Percentiles rank a stretch among this genome's conserved stretches.
Evolutionary conservation across 23 tunicate species (phyloP).

Genomic region (Styela plicata): DNA sequence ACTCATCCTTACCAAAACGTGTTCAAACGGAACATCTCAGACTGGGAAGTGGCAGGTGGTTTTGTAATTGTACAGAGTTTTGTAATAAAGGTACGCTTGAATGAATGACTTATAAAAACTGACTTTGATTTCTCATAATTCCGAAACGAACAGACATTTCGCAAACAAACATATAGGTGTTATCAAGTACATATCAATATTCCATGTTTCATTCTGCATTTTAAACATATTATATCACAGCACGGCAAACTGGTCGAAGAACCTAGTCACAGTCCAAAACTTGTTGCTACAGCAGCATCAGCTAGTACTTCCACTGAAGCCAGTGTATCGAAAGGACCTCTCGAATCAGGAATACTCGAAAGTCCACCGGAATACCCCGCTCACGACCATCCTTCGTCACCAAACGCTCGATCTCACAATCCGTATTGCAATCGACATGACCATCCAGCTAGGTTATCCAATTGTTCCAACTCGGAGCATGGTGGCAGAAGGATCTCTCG

Average conservation of each 20-base stretch:
- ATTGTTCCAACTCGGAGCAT: background rate
- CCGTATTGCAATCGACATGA: background rate
- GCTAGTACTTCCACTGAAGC: background rate
- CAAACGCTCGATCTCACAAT: background rate
- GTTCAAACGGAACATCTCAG: too few relatives aligned
- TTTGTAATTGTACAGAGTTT: too few relatives aligned
- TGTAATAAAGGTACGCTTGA: too few relatives aligned
- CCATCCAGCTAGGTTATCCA: background rate
- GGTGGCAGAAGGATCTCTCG: background rate
- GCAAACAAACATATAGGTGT: too few relatives aligned
- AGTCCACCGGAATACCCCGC: background rate
- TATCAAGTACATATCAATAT: too few relatives aligned
- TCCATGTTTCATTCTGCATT: too few relatives aligned
- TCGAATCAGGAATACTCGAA: background rate
- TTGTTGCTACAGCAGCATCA: conserved; percentile 3
- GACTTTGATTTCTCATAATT: too few relatives aligned
- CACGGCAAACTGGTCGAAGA: background rate
- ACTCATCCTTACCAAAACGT: too few relatives aligned
- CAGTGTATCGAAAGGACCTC: background rate
- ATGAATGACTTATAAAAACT: too few relatives aligned
- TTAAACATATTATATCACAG: too few relatives aligned
- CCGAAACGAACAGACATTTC: too few relatives aligned
- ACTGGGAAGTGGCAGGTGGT: too few relatives aligned
- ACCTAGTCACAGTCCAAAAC: background rate
- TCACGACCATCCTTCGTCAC: background rate